A percentile compares a stretch with the other conserved stretches of the same genome.
Evolutionary conservation across 2,113 vertebrate species (phyloP).

Genomic region (Acanthochromis polyacanthus): DNA sequence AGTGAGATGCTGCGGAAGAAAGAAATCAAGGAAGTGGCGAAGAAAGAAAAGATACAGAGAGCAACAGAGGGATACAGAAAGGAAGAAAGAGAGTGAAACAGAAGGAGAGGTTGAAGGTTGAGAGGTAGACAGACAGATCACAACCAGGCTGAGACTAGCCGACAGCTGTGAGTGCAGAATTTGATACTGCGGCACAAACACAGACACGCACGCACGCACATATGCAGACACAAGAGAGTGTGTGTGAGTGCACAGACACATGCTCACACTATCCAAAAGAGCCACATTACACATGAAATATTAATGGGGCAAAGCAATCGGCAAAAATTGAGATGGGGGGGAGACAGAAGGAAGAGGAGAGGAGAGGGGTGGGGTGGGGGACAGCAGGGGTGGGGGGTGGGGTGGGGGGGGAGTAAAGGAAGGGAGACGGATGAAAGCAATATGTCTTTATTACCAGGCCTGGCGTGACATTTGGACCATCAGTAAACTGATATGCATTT

Average conservation of each 20-base stretch:
- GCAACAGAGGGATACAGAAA: constrained; percentile 42
- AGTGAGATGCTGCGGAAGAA: constrained; percentile 34
- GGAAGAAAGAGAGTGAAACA: constrained; percentile 64
- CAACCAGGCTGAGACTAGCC: constrained; percentile 72
- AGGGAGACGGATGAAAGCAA: constrained; percentile 61
- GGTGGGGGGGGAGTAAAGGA: constrained; percentile 13
- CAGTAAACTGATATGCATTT: constrained; percentile 58
- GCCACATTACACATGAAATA: constrained; percentile 86
- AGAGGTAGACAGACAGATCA: constrained; percentile 82
- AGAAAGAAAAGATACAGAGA: constrained; percentile 34
- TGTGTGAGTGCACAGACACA: constrained; percentile 52
- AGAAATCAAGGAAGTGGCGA: constrained; percentile 5
- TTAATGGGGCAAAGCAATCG: constrained; percentile 85
- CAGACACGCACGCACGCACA: constrained; percentile 34
- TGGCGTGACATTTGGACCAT: constrained; percentile 55
- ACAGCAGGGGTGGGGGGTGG: neutral
- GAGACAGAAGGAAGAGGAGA: constrained; percentile 58
- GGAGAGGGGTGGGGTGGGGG: constrained; percentile 1
- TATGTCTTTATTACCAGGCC: constrained; percentile 60
- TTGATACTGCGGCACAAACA: constrained; percentile 80
- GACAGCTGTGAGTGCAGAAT: constrained; percentile 86
- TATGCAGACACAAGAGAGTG: constrained; percentile 29
- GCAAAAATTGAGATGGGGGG: constrained; percentile 81
- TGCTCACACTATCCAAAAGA: constrained; percentile 79
- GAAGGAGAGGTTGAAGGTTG: constrained; percentile 81